Evolutionary conservation across 1,140 invertebrate species (phyloP).

Genomic region (Penaeus chinensis): DNA sequence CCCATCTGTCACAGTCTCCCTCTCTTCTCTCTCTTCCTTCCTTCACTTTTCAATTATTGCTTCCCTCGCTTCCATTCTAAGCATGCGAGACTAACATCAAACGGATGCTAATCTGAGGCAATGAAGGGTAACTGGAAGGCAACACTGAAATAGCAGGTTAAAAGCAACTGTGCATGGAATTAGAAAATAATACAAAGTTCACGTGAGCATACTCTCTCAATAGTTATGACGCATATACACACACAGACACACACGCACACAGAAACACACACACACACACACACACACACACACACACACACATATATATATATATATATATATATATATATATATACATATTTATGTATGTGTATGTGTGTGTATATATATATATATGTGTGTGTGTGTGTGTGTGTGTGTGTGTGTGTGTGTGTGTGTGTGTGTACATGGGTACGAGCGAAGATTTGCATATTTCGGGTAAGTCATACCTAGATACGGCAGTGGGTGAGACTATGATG

Average conservation of each 20-base stretch:
- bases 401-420: background rate
- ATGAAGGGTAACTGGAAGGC: too few species aligned
- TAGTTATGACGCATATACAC: too few species aligned
- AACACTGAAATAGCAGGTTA: too few species aligned
- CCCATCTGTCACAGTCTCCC: background rate
- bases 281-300: background rate
- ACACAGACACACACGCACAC: too few species aligned
- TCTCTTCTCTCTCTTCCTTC: background rate
- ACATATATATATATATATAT: slow-evolving; percentile 12
- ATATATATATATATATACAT: slow-evolving; percentile 13
- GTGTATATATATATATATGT: slow-evolving; percentile 6
- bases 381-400: background rate
- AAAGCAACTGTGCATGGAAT: too few species aligned
- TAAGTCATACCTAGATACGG: too few species aligned
- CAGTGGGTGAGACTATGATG: background rate
- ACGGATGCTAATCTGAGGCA: too few species aligned
- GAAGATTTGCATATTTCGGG: background rate
- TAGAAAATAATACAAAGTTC: too few species aligned
- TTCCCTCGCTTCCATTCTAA: background rate
- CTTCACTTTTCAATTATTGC: background rate
- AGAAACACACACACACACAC: background rate
- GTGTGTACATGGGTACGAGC: background rate
- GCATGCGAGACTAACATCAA: too few species aligned
- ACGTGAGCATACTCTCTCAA: too few species aligned
- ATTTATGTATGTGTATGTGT: background rate